Conservation (phyloP, 2,888 invertebrate genomes). For the Panopea generosa region DNA sequence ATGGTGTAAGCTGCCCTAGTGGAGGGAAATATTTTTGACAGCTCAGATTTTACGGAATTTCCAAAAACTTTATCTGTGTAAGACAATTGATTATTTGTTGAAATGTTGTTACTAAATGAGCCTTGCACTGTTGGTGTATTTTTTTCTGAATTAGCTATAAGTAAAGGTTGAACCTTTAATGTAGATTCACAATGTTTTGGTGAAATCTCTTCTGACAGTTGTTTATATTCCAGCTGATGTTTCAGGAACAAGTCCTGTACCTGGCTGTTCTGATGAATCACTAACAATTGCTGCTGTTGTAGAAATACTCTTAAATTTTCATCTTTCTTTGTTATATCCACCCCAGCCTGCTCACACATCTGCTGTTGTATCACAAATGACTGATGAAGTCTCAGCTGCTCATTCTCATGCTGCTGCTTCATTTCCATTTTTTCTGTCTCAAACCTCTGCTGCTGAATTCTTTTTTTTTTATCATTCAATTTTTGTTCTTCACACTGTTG, state of each 20-base stretch:
- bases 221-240: conserved; percentile 12
- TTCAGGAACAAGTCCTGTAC: conserved; percentile 18
- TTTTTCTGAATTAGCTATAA: neutral
- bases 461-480: conserved; percentile 6
- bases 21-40: no score
- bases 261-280: conserved; percentile 34
- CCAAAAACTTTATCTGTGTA: no score
- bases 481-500: conserved; percentile 27
- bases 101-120: no score
- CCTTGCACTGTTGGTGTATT: no score
- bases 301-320: conserved; percentile 40
- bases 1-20: no score
- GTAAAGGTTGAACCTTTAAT: neutral
- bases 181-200: neutral
- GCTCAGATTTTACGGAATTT: no score
- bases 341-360: conserved; percentile 22
- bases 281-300: conserved; percentile 41
- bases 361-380: conserved; percentile 39
- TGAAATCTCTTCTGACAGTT: conserved; percentile 2
- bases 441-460: conserved; percentile 15
- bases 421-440: conserved; percentile 25
- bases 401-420: conserved; percentile 31
- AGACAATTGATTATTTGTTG: no score
- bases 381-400: conserved; percentile 39
- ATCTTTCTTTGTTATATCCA: conserved; percentile 23